These are phyloP conservation scores for Hystrix brachyura DNA, from an alignment of 2,113 vertebrate genomes.

Conservation along the genomic window DNA sequence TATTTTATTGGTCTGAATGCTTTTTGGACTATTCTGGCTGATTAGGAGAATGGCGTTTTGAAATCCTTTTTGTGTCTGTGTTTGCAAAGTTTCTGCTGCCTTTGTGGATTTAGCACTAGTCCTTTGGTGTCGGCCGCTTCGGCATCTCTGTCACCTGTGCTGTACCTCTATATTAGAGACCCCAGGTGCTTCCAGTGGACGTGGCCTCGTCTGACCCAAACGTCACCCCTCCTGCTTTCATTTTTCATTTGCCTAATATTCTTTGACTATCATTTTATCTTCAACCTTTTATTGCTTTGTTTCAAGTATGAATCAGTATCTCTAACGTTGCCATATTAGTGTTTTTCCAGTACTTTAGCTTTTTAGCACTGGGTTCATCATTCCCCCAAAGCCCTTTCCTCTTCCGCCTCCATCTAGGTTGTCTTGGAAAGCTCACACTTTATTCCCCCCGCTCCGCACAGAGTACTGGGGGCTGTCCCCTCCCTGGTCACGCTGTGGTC, in stretches of 20 bases:
- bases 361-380: not conserved
- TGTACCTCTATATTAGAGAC: not conserved
- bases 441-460: not conserved
- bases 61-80: not conserved
- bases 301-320: not conserved
- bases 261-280: constrained; percentile 17
- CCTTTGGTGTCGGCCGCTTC: not conserved
- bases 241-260: not conserved
- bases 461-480: no score
- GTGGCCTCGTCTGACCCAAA: not conserved
- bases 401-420: not conserved
- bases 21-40: not conserved
- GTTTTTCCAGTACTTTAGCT: not conserved
- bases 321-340: not conserved
- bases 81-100: not conserved
- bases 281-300: not conserved
- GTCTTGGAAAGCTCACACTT: not conserved
- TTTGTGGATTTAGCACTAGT: not conserved
- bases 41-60: not conserved
- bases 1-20: not conserved
- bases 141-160: not conserved
- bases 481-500: not conserved
- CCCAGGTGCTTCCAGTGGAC: not conserved
- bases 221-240: not conserved
- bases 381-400: not conserved